Evolutionary conservation across 2,113 vertebrate species (phyloP).

Genomic region (Variabilichromis moorii): DNA sequence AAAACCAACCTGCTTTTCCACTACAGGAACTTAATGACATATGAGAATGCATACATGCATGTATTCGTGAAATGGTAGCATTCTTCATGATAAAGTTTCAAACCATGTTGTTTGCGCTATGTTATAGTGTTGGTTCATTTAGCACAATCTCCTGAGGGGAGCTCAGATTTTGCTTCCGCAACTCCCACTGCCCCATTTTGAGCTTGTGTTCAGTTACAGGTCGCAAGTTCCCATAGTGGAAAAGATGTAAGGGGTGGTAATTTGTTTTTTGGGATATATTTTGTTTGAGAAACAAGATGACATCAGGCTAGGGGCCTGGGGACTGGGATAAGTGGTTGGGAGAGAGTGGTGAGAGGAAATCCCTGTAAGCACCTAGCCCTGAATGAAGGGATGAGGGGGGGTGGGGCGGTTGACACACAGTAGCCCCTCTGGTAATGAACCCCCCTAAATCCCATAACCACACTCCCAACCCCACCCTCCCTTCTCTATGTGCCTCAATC

Average conservation of each 20-base stretch:
- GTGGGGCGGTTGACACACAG: slow-evolving; percentile 54
- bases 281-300: slow-evolving; percentile 6
- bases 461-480: slow-evolving; percentile 73
- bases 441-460: slow-evolving; percentile 57
- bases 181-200: not conserved
- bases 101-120: not conserved
- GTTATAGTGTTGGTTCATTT: not conserved
- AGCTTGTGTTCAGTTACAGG: not conserved
- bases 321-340: slow-evolving; percentile 42
- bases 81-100: not conserved
- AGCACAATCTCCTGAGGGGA: not conserved
- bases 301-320: slow-evolving; percentile 19
- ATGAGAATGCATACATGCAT: not conserved
- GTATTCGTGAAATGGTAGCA: not conserved
- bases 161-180: not conserved
- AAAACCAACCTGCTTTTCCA: not conserved
- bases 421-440: slow-evolving; percentile 49
- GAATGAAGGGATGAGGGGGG: slow-evolving; percentile 49
- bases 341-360: slow-evolving; percentile 61
- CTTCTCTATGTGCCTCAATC: slow-evolving; percentile 87
- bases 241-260: not conserved
- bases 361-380: slow-evolving; percentile 66
- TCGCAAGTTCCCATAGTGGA: not conserved
- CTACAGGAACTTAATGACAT: not conserved
- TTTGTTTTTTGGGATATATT: not conserved